Evolutionary conservation across 2,888 invertebrate species (phyloP).

Genomic region (Shargacucullia verbasci): DNA sequence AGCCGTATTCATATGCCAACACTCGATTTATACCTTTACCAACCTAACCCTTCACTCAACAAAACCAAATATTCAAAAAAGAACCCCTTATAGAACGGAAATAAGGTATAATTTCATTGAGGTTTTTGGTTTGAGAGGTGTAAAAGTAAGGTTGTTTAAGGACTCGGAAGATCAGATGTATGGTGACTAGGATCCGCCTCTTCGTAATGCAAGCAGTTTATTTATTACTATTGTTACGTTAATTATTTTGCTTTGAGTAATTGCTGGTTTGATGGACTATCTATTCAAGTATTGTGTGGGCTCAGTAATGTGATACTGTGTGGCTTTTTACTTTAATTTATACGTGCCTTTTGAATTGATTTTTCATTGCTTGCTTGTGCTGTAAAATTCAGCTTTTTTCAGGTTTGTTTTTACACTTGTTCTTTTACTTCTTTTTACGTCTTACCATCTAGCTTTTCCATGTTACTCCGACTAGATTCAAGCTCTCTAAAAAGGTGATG

Average conservation of each 20-base stretch:
- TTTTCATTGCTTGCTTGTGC: no score
- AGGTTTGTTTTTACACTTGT: no score
- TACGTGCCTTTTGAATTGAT: not conserved
- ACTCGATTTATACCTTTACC: constrained; percentile 77
- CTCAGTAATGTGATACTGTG: constrained; percentile 49
- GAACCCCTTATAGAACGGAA: not conserved
- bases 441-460: no score
- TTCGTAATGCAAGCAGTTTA: constrained; percentile 69
- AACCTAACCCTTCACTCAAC: constrained; percentile 30
- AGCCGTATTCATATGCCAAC: constrained; percentile 83
- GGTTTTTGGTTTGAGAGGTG: not conserved
- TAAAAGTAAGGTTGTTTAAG: constrained; percentile 16
- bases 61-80: not conserved
- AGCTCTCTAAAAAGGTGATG: no score
- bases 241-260: constrained; percentile 83
- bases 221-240: constrained; percentile 77
- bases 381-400: no score
- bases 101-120: constrained; percentile 6
- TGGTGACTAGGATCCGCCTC: constrained; percentile 69
- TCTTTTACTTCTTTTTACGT: no score
- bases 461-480: no score
- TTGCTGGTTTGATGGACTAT: constrained; percentile 71
- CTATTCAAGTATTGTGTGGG: constrained; percentile 54
- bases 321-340: constrained; percentile 20
- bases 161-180: constrained; percentile 68